Base-by-base conservation (phyloP, 2,113 vertebrate species). In the Hypomesus transpacificus region DNA sequence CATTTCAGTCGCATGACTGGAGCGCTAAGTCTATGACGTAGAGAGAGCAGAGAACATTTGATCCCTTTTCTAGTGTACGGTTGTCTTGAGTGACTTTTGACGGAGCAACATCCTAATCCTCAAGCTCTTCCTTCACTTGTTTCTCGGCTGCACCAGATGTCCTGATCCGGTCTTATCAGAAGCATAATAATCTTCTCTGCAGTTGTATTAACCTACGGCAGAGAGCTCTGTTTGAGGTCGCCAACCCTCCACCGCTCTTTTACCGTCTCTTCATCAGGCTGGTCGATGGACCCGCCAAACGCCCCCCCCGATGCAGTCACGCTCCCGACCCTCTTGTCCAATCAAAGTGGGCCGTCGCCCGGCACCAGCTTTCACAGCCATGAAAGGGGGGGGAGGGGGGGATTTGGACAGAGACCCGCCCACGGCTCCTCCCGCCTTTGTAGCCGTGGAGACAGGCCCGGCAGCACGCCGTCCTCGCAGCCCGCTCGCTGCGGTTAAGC, bases 341-440 rank as follows among this genome's bases (percentile, higher is more conserved):
- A 68, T 75, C 75, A 77, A 56, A 70, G 68, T 75, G 72, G 73
- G 59, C 52, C 68, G 80, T 76, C 71, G 65, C 64, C 4, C 68
- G 69, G 81, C 83, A 82, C 76, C 81, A 78, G 71, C 63, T 74
- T 68, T 65, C 71, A 75, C 70, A 72, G 76, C 75, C 81, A 84
- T 88, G 75, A 88, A 78, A 87, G 82, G 75, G 76, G 52, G 50
- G 75, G n/a, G 76, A 87, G 82, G 75, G 76, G 82, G 31, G 76
- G 81, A 85, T 85, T 86, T 86, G 78, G 78, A 84, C 79, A 75
- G 73, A 75, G 81, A 78, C 78, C 81, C 64, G 70, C 82, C 85
- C 85, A 77, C 82, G 69, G 26, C 57, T 84, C 75, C 66, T 70
- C 67, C 73, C 76, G 59, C 52, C 82, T 86, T 87, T 88, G 80